Evolutionary conservation across 1,140 invertebrate species (phyloP), one percentile per base, ranked within the genome.

Genomic region (Hylaeus volcanicus): DNA sequence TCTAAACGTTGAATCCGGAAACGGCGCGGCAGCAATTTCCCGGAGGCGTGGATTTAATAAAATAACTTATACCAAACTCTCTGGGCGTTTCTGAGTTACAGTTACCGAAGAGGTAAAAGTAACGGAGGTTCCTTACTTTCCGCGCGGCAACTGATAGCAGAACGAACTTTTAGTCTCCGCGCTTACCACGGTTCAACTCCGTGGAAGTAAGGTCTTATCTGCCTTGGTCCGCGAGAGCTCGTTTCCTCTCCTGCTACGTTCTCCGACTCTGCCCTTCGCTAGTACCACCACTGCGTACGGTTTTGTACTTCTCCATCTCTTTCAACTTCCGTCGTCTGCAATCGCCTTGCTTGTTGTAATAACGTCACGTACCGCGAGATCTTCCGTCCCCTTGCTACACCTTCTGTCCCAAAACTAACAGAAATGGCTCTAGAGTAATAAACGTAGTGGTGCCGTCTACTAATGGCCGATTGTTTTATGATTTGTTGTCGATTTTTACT

Each of bases 121-220:
- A 75, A 58, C 64, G 63, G 63, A 61, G 51, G 81, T 69, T 75
- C 78, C 76, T 83, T 80, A 83, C 79, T 88, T 86, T 83, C 80
- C 83, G 65, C 87, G 64, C 71, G 53, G 79, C 83, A 86, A 86
- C 88, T 85, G 89, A 89, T 89, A 89, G 89, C 88, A 85, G 74
- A 86, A 83, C 83, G 85, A 90, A 90, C 87, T 90, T 89, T 88
- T 88, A 89, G 84, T 86, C 88, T 26, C 82, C 78, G 63, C 78
- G 87, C 86, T 87, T 88, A 83, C 82, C 71, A 86, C 86, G 81
- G 79, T 85, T 82, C 84, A 88, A 88, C 86, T 86, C 85, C 72
- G 68, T 82, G 51, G 81, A 86, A 86, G 66, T 80, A 83, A 72
- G 72, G 84, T 86, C 85, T 86, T 86, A 86, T 86, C 85, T 86